Evolutionary conservation across 30 jellyfish, hydroid and myxozoan species (phyloP).

Genomic region (Hydra vulgaris): DNA sequence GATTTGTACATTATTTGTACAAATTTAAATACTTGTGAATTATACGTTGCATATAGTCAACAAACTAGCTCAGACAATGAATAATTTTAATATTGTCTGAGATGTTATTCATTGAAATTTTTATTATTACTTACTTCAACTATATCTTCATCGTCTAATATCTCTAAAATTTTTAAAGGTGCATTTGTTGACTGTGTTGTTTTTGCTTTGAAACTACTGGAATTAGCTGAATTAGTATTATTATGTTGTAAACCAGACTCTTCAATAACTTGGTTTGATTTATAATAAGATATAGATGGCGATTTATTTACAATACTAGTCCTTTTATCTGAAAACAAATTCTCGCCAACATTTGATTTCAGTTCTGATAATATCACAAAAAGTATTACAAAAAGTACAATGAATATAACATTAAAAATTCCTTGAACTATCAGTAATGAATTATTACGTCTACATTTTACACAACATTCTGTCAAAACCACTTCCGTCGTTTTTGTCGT

Average conservation of each 20-base stretch:
- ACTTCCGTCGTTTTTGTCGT: background rate
- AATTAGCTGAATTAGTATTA: background rate
- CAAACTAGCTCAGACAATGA: no score
- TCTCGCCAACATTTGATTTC: conserved; percentile 9
- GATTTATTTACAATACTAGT: background rate
- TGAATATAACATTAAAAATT: conserved; percentile 3
- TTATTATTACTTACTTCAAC: background rate
- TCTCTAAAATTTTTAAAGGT: background rate
- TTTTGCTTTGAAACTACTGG: background rate
- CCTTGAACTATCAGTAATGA: conserved; percentile 7
- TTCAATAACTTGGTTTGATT: background rate
- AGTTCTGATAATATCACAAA: conserved; percentile 10
- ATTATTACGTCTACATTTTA: background rate
- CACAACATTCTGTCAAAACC: background rate
- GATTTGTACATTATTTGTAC: no score
- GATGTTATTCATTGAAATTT: no score
- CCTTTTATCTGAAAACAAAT: background rate
- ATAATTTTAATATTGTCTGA: no score
- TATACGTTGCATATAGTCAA: no score
- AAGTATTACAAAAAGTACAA: conserved; percentile 8
- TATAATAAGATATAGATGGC: background rate
- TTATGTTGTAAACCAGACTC: background rate
- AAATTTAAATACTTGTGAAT: no score
- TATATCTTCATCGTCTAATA: background rate
- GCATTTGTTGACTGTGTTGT: background rate